Conservation (phyloP, 2,888 invertebrate species). For the Julus scandinavius region DNA sequence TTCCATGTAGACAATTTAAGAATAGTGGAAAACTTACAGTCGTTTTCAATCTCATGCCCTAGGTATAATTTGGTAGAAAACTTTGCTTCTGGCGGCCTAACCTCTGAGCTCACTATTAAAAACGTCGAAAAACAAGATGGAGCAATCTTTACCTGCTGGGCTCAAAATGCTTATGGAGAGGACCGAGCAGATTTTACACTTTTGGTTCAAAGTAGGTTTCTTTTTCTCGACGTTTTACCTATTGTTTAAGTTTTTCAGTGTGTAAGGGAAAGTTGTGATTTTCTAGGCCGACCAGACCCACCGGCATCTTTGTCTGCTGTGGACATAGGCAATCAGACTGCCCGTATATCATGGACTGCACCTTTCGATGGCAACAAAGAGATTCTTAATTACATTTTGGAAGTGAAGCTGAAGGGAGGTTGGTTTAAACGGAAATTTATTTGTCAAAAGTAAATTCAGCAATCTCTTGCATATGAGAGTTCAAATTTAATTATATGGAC, state of each 20-base stretch:
- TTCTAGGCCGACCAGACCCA: conserved; percentile 52
- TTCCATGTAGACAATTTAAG: background rate
- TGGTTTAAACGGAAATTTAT: background rate
- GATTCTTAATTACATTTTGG: conserved; percentile 50
- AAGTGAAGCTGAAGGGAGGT: conserved; percentile 54
- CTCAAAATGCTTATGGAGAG: conserved; percentile 55
- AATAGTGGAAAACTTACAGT: background rate
- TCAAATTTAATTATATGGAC: too few species aligned
- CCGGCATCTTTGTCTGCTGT: conserved; percentile 45
- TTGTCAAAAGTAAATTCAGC: too few species aligned
- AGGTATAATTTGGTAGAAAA: conserved; percentile 51
- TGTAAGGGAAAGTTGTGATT: background rate
- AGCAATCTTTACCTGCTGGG: conserved; percentile 51
- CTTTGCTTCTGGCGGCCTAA: conserved; percentile 45
- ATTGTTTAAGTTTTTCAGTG: background rate
- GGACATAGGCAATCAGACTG: conserved; percentile 54
- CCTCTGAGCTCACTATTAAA: conserved; percentile 52
- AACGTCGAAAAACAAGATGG: conserved; percentile 53
- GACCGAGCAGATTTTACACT: conserved; percentile 47
- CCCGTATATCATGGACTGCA: conserved; percentile 43
- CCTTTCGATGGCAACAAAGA: conserved; percentile 54
- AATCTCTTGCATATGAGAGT: too few species aligned
- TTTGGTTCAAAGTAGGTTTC: conserved; percentile 54
- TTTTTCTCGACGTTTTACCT: background rate
- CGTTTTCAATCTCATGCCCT: background rate